Percentiles rank a stretch among this genome's conserved stretches.
phyloP scores from a whole-genome alignment of 2,888 invertebrate genomes.

The Theodoxus fluviatilis region DNA sequence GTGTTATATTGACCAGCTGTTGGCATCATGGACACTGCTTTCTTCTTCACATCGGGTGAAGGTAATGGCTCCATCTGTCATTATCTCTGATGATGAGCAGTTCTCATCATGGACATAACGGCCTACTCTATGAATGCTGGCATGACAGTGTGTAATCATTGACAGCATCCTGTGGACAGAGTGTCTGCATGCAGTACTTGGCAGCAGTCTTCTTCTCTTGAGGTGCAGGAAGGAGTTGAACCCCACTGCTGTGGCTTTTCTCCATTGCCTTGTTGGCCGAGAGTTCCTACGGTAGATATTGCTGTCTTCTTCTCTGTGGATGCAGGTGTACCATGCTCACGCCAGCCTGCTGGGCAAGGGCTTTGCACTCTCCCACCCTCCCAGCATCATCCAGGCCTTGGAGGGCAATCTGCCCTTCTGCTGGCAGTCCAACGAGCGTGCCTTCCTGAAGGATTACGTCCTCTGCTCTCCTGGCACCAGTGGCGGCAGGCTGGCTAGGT shows the following conservation, averaged over 20 bases:
- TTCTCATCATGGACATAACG: no score
- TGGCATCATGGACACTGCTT: no score
- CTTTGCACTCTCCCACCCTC: conserved; percentile 84
- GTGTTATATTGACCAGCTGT: no score
- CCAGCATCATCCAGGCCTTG: conserved; percentile 87
- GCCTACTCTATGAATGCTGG: no score
- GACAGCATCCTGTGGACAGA: not conserved
- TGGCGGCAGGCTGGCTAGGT: conserved; percentile 86
- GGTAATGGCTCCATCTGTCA: no score
- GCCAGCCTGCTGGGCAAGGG: conserved; percentile 85
- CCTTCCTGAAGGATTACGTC: conserved; percentile 92
- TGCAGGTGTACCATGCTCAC: conserved; percentile 73
- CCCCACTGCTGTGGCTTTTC: no score
- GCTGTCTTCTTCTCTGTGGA: conserved; percentile 1
- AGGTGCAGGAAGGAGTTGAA: not conserved
- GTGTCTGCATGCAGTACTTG: no score
- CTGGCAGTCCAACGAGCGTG: conserved; percentile 84
- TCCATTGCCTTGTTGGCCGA: no score
- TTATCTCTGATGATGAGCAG: no score
- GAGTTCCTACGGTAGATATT: no score
- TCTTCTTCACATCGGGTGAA: no score
- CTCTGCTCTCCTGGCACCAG: conserved; percentile 83
- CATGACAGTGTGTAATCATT: not conserved
- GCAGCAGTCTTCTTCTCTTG: not conserved
- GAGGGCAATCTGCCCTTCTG: conserved; percentile 84